Conservation (phyloP, 2,113 vertebrate genomes). For the Neolamprologus caudopunctatus region DNA sequence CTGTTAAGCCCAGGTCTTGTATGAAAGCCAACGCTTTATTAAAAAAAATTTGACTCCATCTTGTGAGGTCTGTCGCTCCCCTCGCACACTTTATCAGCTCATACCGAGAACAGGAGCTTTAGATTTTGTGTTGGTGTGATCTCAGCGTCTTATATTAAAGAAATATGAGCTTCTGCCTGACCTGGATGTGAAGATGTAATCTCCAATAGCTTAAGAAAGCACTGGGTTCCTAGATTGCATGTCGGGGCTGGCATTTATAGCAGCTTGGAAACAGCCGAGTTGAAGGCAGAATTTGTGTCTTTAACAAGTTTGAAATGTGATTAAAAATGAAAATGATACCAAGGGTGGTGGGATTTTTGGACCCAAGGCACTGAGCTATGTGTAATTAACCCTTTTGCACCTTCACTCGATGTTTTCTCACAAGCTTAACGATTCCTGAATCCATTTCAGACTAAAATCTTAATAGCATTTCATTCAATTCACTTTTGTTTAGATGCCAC, state of each 20-base stretch:
- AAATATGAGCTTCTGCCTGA: conserved; percentile 15
- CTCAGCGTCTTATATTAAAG: conserved; percentile 13
- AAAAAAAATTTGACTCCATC: background rate
- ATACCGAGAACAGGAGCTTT: background rate
- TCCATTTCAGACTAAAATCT: background rate
- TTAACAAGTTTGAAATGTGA: background rate
- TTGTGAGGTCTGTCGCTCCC: background rate
- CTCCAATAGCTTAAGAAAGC: background rate
- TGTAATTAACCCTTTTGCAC: background rate
- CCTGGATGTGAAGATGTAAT: conserved; percentile 17
- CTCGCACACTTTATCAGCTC: background rate
- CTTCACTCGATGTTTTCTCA: background rate
- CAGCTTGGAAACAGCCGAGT: background rate
- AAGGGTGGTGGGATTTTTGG: background rate
- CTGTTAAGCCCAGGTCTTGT: background rate
- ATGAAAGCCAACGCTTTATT: conserved; percentile 5
- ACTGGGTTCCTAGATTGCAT: background rate
- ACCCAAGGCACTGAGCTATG: background rate
- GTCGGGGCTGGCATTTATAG: background rate
- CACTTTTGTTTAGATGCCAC: background rate
- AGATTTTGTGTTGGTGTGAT: background rate
- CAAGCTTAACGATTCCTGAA: background rate
- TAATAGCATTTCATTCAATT: background rate
- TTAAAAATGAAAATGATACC: background rate
- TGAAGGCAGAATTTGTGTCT: background rate